These are phyloP conservation scores for Ivindomyrus marchei DNA, from an alignment of 2,113 vertebrate genomes.

Conservation along the genomic window DNA sequence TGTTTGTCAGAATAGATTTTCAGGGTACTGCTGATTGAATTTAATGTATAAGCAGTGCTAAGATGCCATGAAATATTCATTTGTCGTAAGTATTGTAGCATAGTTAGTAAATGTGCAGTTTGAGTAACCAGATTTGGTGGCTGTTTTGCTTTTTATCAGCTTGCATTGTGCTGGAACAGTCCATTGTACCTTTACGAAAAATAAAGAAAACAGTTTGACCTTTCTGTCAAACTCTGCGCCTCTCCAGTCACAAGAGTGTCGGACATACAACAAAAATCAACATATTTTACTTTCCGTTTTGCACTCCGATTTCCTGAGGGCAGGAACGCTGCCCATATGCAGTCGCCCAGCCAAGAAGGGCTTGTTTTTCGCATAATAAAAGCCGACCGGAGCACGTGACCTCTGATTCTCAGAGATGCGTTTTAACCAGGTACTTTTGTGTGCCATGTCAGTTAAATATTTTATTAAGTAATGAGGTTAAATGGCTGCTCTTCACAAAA, in stretches of 20 bases:
- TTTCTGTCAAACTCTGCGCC: background rate
- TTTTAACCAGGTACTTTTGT: background rate
- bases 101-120: background rate
- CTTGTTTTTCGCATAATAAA: background rate
- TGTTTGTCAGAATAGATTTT: background rate
- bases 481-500: background rate
- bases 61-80: background rate
- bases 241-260: background rate
- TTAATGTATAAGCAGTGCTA: background rate
- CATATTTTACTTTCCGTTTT: background rate
- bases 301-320: background rate
- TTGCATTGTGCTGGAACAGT: background rate
- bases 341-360: background rate
- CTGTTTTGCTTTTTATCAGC: background rate
- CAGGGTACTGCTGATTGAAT: background rate
- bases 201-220: background rate
- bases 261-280: background rate
- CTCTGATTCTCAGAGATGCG: background rate
- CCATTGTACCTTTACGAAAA: background rate
- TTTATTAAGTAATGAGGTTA: constrained; percentile 4
- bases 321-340: background rate
- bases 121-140: background rate
- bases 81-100: background rate
- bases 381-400: background rate
- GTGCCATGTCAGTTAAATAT: background rate